A percentile compares a stretch with the other conserved stretches of the same genome.
Conservation (phyloP, 35 echinoderm and acorn worm species). For the Ophioderma brevispina region DNA sequence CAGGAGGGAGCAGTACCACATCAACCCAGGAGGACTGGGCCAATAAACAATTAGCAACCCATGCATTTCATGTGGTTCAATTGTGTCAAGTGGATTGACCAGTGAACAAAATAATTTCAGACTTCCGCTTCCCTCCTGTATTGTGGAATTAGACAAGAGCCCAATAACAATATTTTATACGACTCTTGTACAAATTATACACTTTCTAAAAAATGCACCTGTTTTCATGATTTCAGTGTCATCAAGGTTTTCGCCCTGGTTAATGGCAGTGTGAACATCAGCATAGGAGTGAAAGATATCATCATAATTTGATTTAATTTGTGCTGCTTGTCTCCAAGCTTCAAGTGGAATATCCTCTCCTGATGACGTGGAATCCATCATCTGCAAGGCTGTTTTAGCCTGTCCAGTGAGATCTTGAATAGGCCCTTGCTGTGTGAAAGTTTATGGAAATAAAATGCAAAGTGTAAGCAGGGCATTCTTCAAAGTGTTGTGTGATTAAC, state of each 20-base stretch:
- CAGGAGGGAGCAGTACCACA: no score
- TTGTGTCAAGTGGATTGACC: no score
- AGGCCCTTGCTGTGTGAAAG: neutral
- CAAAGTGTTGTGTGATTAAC: neutral
- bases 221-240: neutral
- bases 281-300: slow-evolving; percentile 22
- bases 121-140: no score
- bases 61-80: no score
- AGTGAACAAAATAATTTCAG: no score
- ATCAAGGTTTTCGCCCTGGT: neutral
- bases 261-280: slow-evolving; percentile 28
- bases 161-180: no score
- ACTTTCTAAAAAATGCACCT: neutral
- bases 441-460: neutral
- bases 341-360: slow-evolving; percentile 13
- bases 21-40: no score
- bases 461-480: neutral
- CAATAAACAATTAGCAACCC: no score
- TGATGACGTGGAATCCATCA: neutral
- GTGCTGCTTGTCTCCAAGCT: neutral
- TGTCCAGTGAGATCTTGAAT: slow-evolving; percentile 14
- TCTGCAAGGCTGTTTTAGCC: neutral
- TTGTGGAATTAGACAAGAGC: no score
- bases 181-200: no score
- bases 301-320: neutral